Conservation (phyloP, 2,113 vertebrate genomes). For the Uria aalge region DNA sequence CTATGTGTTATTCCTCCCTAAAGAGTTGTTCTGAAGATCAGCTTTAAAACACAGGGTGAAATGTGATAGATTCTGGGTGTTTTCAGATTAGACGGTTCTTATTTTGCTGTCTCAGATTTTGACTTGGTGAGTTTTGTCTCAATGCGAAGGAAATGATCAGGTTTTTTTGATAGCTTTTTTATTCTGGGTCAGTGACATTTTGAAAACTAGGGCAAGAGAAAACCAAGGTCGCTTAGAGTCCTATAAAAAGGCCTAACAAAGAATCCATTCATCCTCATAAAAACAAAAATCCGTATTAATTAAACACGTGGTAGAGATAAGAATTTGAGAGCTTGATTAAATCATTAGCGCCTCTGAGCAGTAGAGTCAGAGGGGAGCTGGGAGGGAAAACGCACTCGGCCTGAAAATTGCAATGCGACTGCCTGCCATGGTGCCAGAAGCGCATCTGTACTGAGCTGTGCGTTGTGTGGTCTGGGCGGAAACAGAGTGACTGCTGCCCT, state of each 20-base stretch:
- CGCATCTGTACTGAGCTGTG: background rate
- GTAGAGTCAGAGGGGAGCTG: background rate
- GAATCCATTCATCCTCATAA: conserved; percentile 73
- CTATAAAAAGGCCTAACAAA: conserved; percentile 74
- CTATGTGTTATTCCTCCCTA: background rate
- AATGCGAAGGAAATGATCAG: background rate
- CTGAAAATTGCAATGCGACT: background rate
- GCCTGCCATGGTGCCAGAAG: background rate
- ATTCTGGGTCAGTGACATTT: conserved; percentile 71
- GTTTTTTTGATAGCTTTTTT: conserved; percentile 16
- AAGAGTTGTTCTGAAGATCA: background rate
- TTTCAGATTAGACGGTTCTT: background rate
- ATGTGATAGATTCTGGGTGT: background rate
- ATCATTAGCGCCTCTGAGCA: conserved; percentile 48
- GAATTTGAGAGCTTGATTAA: conserved; percentile 61
- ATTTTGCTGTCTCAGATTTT: background rate
- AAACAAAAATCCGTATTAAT: conserved; percentile 77
- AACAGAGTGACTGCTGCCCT: background rate
- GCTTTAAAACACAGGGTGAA: background rate
- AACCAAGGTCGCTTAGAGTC: conserved; percentile 60
- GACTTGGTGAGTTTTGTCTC: background rate
- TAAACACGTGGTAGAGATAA: conserved; percentile 61
- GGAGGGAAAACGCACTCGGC: background rate
- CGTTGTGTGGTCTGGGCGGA: background rate
- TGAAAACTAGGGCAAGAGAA: conserved; percentile 74